Conservation (phyloP, 1,140 invertebrate species). For the Orchesella cincta region DNA sequence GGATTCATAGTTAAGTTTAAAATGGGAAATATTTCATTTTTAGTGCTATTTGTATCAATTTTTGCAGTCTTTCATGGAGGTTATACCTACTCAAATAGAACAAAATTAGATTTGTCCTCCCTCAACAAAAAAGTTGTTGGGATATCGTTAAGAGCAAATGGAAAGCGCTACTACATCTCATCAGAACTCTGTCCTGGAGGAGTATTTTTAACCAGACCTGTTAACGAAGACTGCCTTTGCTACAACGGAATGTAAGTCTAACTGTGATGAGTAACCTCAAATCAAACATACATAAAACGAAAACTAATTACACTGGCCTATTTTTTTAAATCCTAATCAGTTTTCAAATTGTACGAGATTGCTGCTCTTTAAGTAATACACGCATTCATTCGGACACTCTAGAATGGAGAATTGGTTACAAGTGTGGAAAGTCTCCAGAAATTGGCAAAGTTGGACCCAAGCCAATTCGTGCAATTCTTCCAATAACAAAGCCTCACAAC, state of each 20-base stretch:
- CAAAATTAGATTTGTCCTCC: neutral
- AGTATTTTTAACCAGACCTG: constrained; percentile 8
- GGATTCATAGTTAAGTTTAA: too few relatives aligned
- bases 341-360: constrained; percentile 2
- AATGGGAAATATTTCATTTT: too few relatives aligned
- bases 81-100: too few relatives aligned
- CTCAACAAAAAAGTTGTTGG: neutral
- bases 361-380: neutral
- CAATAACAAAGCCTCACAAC: neutral
- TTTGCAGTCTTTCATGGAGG: too few relatives aligned
- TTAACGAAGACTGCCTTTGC: constrained; percentile 13
- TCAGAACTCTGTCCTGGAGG: neutral
- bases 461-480: constrained; percentile 9
- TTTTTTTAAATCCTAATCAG: neutral
- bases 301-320: too few relatives aligned
- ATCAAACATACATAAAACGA: too few relatives aligned
- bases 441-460: neutral
- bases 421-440: neutral
- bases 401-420: neutral
- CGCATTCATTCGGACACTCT: neutral
- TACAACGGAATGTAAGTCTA: constrained; percentile 5
- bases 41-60: too few relatives aligned
- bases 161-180: neutral
- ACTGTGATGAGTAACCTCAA: too few relatives aligned
- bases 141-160: neutral